A percentile compares a stretch with the other conserved stretches of the same genome.
These are phyloP conservation scores for Crotalus helleri DNA, from an alignment of 2,113 vertebrate genomes.

Conservation along the genomic window DNA sequence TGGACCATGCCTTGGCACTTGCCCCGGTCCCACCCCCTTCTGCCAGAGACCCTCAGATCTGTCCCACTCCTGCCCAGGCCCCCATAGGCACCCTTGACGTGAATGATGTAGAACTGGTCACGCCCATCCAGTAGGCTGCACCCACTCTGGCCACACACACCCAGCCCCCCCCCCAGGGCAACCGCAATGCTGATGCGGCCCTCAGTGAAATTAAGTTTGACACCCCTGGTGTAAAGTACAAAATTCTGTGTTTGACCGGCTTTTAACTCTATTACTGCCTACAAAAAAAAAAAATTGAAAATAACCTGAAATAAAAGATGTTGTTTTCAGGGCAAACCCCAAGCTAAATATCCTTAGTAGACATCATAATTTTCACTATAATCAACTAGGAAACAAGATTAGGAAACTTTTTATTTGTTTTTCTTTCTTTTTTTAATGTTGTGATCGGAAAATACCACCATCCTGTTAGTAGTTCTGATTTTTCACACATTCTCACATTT, in stretches of 20 bases:
- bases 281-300: background rate
- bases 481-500: slow-evolving; percentile 41
- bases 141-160: too few species aligned
- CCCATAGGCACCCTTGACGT: too few species aligned
- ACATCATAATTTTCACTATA: background rate
- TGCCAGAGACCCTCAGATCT: too few species aligned
- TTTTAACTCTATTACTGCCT: background rate
- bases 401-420: background rate
- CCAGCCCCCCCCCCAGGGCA: too few species aligned
- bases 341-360: background rate
- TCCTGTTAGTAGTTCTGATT: slow-evolving; percentile 43
- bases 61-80: too few species aligned
- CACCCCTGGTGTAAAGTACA: background rate
- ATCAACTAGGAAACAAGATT: slow-evolving; percentile 12
- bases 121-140: too few species aligned
- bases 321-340: background rate
- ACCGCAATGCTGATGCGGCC: too few species aligned
- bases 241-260: background rate
- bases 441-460: slow-evolving; percentile 22
- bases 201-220: too few species aligned
- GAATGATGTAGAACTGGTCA: too few species aligned
- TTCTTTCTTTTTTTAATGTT: background rate
- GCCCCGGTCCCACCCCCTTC: too few species aligned
- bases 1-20: too few species aligned
- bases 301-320: background rate